Percentiles rank a stretch among this genome's conserved stretches.
phyloP scores from a whole-genome alignment of 2,113 vertebrate genomes.

The Entomyzon cyanotis region DNA sequence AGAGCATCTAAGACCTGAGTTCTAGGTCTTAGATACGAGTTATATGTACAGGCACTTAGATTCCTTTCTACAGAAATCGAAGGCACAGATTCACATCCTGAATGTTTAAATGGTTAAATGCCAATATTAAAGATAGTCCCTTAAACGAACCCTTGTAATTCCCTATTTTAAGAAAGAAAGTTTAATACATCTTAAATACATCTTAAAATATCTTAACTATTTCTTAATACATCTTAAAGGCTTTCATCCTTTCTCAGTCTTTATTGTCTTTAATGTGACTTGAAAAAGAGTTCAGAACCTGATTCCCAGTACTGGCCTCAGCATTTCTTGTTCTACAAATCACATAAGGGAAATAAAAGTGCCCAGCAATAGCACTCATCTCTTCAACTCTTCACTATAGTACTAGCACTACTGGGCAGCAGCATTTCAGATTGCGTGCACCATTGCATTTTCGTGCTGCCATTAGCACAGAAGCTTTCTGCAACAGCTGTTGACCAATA shows the following conservation, averaged over 20 bases:
- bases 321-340: background rate
- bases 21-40: too few species aligned
- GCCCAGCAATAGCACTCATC: background rate
- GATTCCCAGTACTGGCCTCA: background rate
- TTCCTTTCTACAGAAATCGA: background rate
- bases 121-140: background rate
- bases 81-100: background rate
- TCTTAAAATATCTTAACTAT: too few species aligned
- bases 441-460: background rate
- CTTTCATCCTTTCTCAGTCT: background rate
- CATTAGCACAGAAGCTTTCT: background rate
- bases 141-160: background rate
- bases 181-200: background rate
- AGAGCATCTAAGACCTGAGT: background rate
- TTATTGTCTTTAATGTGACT: background rate
- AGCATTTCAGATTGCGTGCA: background rate
- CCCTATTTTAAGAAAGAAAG: background rate
- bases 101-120: background rate
- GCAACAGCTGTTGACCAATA: background rate
- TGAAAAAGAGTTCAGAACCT: background rate
- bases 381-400: background rate
- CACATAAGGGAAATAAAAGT: background rate
- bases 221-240: background rate
- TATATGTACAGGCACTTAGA: background rate
- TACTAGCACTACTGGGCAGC: background rate